Evolutionary conservation across 2,888 invertebrate genomes (phyloP).

Genomic region (Chrysina gloriosa): DNA sequence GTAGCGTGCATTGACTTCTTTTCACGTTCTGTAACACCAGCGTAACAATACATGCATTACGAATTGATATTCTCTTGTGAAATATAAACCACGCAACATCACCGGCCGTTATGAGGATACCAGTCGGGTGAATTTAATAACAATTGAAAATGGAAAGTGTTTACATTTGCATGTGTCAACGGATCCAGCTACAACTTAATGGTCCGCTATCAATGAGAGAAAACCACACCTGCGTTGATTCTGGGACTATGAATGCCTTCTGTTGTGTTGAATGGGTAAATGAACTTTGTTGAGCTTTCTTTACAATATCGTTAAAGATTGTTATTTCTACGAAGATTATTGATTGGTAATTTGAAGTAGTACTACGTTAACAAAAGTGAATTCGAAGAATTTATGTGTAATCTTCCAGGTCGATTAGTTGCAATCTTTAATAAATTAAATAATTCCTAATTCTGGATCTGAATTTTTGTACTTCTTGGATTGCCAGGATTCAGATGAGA

Average conservation of each 20-base stretch:
- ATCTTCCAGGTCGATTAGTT: too few relatives aligned
- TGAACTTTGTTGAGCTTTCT: not conserved
- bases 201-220: not conserved
- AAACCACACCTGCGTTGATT: conserved; percentile 12
- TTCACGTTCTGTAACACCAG: not conserved
- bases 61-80: conserved; percentile 1
- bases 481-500: too few relatives aligned
- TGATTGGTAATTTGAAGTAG: too few relatives aligned
- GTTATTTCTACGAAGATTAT: too few relatives aligned
- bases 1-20: not conserved
- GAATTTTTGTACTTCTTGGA: too few relatives aligned
- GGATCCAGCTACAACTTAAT: not conserved
- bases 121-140: conserved; percentile 18
- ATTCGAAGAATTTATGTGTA: too few relatives aligned
- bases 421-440: too few relatives aligned
- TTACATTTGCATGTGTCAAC: conserved; percentile 24
- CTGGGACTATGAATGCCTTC: not conserved
- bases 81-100: conserved; percentile 12
- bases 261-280: not conserved
- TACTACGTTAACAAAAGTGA: too few relatives aligned
- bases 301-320: not conserved
- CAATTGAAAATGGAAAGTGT: conserved; percentile 37
- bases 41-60: conserved; percentile 1
- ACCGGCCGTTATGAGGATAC: not conserved
- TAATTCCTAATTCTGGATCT: too few relatives aligned